phyloP scores from a whole-genome alignment of 2,888 invertebrate genomes.

The Lissocephala sabroskyi region DNA sequence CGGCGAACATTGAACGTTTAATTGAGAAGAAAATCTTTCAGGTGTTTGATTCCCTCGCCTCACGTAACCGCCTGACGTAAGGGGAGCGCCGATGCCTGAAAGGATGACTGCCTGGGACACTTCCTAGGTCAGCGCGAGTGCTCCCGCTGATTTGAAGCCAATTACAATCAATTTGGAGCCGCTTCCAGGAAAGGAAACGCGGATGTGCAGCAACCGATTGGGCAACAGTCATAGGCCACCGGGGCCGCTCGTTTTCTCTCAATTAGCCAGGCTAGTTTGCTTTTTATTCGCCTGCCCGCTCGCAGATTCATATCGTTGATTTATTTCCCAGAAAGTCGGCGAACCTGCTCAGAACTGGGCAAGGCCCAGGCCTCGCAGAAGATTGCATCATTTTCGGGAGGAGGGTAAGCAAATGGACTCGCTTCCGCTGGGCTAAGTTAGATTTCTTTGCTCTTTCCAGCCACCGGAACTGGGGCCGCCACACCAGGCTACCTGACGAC shows the following conservation, averaged over 20 bases:
- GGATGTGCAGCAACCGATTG: slow-evolving; percentile 36
- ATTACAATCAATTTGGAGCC: too few relatives aligned
- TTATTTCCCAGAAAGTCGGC: slow-evolving; percentile 22
- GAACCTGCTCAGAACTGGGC: neutral
- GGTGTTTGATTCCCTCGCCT: slow-evolving; percentile 46
- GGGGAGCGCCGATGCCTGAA: too few relatives aligned
- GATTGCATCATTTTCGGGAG: too few relatives aligned
- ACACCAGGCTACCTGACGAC: too few relatives aligned
- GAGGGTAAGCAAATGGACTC: slow-evolving; percentile 26
- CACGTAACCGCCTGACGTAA: slow-evolving; percentile 39
- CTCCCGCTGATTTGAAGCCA: too few relatives aligned
- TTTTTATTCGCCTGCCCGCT: neutral
- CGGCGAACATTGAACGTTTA: slow-evolving; percentile 44
- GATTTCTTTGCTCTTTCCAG: too few relatives aligned
- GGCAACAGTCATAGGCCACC: neutral
- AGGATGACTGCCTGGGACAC: too few relatives aligned
- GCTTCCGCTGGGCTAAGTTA: slow-evolving; percentile 43
- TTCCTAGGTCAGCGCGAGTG: too few relatives aligned
- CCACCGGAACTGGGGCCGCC: slow-evolving; percentile 25
- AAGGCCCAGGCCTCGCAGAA: too few relatives aligned
- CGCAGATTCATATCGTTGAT: slow-evolving; percentile 23
- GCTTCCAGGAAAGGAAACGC: too few relatives aligned
- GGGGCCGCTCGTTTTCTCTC: neutral
- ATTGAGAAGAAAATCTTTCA: slow-evolving; percentile 42
- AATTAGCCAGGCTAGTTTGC: slow-evolving; percentile 4